Conservation (phyloP, 2,113 vertebrate species). For the Oxyruncus cristatus region DNA sequence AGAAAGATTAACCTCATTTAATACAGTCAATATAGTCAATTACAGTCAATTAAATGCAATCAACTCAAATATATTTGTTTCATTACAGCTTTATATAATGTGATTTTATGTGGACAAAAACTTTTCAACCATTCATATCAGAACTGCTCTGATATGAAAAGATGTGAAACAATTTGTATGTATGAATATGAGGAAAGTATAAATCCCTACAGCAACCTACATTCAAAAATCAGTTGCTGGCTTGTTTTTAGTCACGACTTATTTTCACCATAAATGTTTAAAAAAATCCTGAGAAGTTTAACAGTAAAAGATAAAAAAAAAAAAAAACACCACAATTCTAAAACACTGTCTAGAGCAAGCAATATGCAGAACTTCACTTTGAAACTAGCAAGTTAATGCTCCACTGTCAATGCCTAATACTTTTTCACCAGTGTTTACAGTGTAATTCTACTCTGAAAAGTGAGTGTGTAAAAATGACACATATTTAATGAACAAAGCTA, state of each 20-base stretch:
- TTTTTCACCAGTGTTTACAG: neutral
- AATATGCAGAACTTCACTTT: neutral
- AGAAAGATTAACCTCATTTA: neutral
- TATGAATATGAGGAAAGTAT: neutral
- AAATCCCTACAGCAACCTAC: neutral
- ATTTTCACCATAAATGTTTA: neutral
- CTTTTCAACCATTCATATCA: neutral
- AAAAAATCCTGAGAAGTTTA: neutral
- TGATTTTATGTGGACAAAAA: neutral
- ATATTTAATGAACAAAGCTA: conserved; percentile 29
- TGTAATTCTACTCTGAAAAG: neutral
- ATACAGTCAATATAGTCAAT: neutral
- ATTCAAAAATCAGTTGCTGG: neutral
- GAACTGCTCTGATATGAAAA: neutral
- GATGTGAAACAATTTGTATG: neutral
- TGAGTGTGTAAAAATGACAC: conserved; percentile 26
- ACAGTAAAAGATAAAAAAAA: neutral
- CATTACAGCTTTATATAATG: neutral
- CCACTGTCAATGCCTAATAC: neutral
- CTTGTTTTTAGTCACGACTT: neutral
- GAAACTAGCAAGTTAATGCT: neutral
- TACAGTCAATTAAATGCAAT: neutral
- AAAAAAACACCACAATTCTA: neutral
- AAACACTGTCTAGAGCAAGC: neutral
- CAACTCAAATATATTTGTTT: neutral